A percentile compares a stretch with the other conserved stretches of the same genome.
phyloP scores from a whole-genome alignment of 2,888 invertebrate genomes.

The Chrysolina haemoptera region DNA sequence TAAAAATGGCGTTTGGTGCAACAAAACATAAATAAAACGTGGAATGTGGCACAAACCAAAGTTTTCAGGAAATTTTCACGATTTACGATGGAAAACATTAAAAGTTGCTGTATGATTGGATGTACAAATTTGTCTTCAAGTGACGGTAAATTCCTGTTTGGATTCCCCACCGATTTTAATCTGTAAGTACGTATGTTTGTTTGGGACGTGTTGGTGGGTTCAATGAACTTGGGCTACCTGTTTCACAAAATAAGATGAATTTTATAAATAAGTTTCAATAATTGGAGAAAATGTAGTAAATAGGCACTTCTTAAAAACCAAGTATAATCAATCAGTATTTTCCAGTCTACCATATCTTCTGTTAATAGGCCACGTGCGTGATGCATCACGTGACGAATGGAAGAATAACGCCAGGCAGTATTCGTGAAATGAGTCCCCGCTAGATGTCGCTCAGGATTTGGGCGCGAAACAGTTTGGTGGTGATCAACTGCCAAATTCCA shows the following conservation, averaged over 20 bases:
- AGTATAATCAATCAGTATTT: too few species aligned
- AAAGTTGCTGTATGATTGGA: slow-evolving; percentile 3
- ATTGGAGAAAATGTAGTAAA: too few species aligned
- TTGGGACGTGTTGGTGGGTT: not conserved
- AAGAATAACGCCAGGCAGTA: too few species aligned
- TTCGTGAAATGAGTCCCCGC: too few species aligned
- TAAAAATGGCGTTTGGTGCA: slow-evolving; percentile 29
- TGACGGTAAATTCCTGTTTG: slow-evolving; percentile 8
- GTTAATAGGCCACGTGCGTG: too few species aligned
- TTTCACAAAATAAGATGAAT: not conserved
- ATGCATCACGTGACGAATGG: too few species aligned
- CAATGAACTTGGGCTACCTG: not conserved
- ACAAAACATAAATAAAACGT: slow-evolving; percentile 21
- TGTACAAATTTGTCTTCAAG: not conserved
- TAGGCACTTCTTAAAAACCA: too few species aligned
- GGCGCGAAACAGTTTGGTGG: too few species aligned
- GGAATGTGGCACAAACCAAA: slow-evolving; percentile 1
- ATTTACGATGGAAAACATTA: slow-evolving; percentile 11
- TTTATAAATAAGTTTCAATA: not conserved
- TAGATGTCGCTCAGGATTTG: too few species aligned
- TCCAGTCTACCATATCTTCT: too few species aligned
- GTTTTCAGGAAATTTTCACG: not conserved
- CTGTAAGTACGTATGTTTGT: slow-evolving; percentile 42
- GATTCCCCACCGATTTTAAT: slow-evolving; percentile 41
- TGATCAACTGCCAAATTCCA: too few species aligned